These are phyloP conservation scores for Drosophila stalkeri DNA, from an alignment of 2,888 invertebrate genomes.

Conservation along the genomic window DNA sequence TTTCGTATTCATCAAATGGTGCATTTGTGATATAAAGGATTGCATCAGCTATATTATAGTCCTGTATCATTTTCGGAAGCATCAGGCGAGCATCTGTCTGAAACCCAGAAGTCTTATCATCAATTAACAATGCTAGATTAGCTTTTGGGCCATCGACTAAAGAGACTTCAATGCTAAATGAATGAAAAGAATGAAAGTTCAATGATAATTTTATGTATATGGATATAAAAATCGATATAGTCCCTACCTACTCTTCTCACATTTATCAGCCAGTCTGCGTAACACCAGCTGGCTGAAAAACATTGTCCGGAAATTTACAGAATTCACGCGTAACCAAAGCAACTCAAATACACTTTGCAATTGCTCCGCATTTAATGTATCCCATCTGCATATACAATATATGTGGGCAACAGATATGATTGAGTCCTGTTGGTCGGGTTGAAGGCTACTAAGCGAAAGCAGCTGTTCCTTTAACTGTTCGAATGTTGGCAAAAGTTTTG, in stretches of 20 bases:
- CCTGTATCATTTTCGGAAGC: neutral
- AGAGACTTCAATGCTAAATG: constrained; percentile 1
- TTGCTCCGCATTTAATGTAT: constrained; percentile 6
- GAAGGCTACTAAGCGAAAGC: neutral
- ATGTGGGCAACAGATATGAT: constrained; percentile 14
- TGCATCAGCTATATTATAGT: neutral
- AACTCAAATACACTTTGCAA: constrained; percentile 1
- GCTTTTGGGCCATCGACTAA: neutral
- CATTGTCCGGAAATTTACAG: neutral
- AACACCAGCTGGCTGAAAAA: neutral
- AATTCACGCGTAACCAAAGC: neutral
- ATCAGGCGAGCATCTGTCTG: neutral
- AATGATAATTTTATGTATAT: neutral
- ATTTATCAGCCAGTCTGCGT: neutral
- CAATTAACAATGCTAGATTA: neutral
- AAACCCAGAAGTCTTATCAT: neutral
- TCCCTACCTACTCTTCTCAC: neutral
- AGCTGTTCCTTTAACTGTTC: constrained; percentile 8
- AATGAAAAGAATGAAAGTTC: neutral
- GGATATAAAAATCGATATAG: neutral
- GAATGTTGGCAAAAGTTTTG: constrained; percentile 1
- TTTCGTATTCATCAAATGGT: constrained; percentile 25
- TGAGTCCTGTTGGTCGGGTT: constrained; percentile 3
- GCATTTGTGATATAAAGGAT: constrained; percentile 11
- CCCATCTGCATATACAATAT: constrained; percentile 8